Evolutionary conservation across 2,888 invertebrate genomes (phyloP).

Genomic region (Leuctra nigra): DNA sequence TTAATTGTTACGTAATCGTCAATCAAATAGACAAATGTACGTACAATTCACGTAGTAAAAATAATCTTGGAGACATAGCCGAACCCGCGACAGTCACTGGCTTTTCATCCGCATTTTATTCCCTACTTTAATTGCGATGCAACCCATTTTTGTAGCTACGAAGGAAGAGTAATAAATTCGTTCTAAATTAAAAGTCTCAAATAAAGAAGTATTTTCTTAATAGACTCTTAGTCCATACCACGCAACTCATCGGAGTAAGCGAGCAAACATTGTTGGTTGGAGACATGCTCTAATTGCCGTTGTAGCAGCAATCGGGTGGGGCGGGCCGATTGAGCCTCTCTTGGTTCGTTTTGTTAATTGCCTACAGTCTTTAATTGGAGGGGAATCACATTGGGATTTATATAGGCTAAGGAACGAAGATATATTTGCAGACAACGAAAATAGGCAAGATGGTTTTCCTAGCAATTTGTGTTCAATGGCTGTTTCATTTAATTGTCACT

Average conservation of each 20-base stretch:
- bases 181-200: conserved; percentile 11
- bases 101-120: neutral
- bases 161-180: conserved; percentile 1
- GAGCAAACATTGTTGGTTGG: neutral
- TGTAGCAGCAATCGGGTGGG: no score
- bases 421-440: conserved; percentile 13
- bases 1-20: conserved; percentile 13
- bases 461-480: conserved; percentile 17
- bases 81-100: no score
- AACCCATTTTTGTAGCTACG: conserved; percentile 5
- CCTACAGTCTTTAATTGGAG: conserved; percentile 15
- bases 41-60: no score
- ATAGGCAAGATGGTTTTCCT: conserved; percentile 11
- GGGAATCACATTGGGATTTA: conserved; percentile 17
- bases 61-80: no score
- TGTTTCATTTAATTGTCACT: conserved; percentile 18
- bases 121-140: neutral
- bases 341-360: conserved; percentile 16
- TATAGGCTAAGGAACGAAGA: conserved; percentile 16
- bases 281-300: neutral
- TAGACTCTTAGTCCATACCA: neutral
- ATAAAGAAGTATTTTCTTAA: conserved; percentile 3
- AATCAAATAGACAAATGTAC: conserved; percentile 6
- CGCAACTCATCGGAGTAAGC: neutral
- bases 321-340: no score